Evolutionary conservation across 2,797 vertebrate genomes (phyloP).

Genomic region (Poecilia velifera): DNA sequence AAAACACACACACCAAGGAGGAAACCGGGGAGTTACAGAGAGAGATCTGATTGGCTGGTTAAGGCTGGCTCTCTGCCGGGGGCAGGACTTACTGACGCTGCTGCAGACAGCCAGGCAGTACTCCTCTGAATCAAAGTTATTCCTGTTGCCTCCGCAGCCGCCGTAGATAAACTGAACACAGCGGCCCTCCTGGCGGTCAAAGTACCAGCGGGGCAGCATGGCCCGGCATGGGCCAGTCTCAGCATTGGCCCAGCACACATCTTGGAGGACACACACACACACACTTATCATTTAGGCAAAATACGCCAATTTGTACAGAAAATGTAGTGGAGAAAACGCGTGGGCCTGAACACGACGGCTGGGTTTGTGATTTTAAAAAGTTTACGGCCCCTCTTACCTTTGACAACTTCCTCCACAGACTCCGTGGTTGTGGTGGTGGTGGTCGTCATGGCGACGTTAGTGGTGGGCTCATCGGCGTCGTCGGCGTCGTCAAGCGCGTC

Average conservation of each 20-base stretch:
- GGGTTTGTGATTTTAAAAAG: background rate
- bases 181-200: constrained; percentile 91
- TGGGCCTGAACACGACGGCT: constrained; percentile 19
- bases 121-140: constrained; percentile 99
- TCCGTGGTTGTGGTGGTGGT: constrained; percentile 87
- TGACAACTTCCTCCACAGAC: constrained; percentile 96
- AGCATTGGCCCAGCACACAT: constrained; percentile 95
- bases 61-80: constrained; percentile 42
- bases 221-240: constrained; percentile 95
- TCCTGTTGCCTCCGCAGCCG: constrained; percentile 97
- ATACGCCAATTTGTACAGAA: background rate
- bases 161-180: constrained; percentile 98
- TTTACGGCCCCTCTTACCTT: constrained; percentile 79
- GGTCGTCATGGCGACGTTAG: constrained; percentile 91
- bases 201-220: constrained; percentile 98
- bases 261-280: constrained; percentile 82
- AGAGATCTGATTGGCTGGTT: constrained; percentile 12
- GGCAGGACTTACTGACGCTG: constrained; percentile 93
- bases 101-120: constrained; percentile 99
- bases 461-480: constrained; percentile 85
- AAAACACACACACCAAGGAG: background rate
- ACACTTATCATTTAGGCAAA: constrained; percentile 22
- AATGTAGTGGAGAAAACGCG: background rate
- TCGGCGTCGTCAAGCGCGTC: constrained; percentile 77
- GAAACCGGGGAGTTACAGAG: background rate